A percentile compares a stretch with the other conserved stretches of the same genome.
phyloP scores from a whole-genome alignment of 1,140 invertebrate genomes.

The Pararge aegeria region DNA sequence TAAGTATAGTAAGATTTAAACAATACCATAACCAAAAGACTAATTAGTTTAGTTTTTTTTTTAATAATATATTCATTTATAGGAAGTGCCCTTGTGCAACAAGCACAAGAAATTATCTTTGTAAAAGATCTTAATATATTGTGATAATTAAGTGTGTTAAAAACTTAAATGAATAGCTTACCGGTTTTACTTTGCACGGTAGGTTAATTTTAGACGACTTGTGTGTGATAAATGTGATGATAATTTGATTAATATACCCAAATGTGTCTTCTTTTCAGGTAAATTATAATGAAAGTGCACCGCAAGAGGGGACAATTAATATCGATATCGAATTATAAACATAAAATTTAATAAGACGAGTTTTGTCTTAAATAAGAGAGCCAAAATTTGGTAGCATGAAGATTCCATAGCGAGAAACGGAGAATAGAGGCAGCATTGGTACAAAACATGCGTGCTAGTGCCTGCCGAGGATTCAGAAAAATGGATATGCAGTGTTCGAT shows the following conservation, averaged over 20 bases:
- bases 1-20: not conserved
- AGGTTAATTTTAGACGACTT: not conserved
- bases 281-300: constrained; percentile 62
- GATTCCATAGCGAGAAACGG: constrained; percentile 34
- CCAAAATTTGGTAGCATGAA: constrained; percentile 40
- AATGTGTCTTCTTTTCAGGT: constrained; percentile 43
- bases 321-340: constrained; percentile 67
- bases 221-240: not conserved
- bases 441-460: constrained; percentile 55
- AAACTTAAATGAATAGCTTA: not conserved
- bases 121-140: too few relatives aligned
- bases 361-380: constrained; percentile 20
- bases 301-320: constrained; percentile 39
- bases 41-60: not conserved
- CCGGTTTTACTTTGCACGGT: not conserved
- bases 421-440: constrained; percentile 40
- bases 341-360: constrained; percentile 48
- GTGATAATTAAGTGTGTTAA: not conserved
- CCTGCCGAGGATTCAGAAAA: constrained; percentile 52
- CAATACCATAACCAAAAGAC: not conserved
- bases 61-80: not conserved
- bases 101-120: too few relatives aligned
- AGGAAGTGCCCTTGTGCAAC: too few relatives aligned
- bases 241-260: constrained; percentile 9
- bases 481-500: constrained; percentile 69